Conservation (phyloP, 2,888 invertebrate species). For the Cyclophora punctaria region DNA sequence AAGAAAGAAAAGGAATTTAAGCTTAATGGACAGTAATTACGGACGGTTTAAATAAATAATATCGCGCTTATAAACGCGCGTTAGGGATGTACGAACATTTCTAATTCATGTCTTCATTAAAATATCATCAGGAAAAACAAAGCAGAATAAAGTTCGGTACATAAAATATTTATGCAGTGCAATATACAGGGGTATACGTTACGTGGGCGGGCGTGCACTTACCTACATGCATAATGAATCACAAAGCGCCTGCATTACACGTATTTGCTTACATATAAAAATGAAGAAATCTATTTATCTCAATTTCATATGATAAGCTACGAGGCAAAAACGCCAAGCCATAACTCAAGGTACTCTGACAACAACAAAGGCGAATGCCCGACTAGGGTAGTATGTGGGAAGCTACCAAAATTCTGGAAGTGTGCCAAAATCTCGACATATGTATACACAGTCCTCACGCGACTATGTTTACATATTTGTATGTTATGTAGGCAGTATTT, state of each 20-base stretch:
- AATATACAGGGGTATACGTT: too few species aligned
- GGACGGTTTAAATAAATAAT: too few species aligned
- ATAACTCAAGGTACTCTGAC: slow-evolving; percentile 46
- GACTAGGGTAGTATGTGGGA: slow-evolving; percentile 39
- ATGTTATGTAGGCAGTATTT: slow-evolving; percentile 32
- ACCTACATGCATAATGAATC: too few species aligned
- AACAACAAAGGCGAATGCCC: slow-evolving; percentile 47
- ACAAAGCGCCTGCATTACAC: not conserved
- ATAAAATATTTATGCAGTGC: too few species aligned
- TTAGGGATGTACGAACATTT: too few species aligned
- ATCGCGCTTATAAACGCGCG: too few species aligned
- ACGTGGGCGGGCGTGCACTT: too few species aligned
- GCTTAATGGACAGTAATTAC: too few species aligned
- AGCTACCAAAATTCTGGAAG: slow-evolving; percentile 43
- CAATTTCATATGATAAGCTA: slow-evolving; percentile 21
- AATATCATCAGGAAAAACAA: too few species aligned
- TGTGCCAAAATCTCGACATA: slow-evolving; percentile 48
- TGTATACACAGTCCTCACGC: slow-evolving; percentile 20
- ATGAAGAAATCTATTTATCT: slow-evolving; percentile 21
- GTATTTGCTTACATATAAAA: slow-evolving; percentile 9
- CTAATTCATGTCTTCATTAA: too few species aligned
- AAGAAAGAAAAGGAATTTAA: too few species aligned
- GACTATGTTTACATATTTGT: slow-evolving; percentile 22
- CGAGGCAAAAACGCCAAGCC: slow-evolving; percentile 33
- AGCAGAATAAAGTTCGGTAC: too few species aligned